phyloP scores from a whole-genome alignment of 53 echinoderm and acorn worm species.

The Luidia sarsii region DNA sequence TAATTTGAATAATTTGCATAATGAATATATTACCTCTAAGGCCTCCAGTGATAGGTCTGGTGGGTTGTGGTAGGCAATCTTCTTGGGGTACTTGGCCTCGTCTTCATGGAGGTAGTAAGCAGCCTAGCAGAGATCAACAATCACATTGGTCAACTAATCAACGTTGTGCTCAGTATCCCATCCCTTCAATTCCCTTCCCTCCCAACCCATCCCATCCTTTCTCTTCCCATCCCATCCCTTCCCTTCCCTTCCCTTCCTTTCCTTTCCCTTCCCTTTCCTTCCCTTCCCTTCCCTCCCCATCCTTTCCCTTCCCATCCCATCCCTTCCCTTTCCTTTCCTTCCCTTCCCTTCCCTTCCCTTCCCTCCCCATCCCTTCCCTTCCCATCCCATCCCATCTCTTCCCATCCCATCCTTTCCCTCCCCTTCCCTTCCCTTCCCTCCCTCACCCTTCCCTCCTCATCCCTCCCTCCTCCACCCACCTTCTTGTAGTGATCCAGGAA shows the following conservation, averaged over 20 bases:
- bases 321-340: too few relatives aligned
- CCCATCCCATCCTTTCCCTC: not conserved
- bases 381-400: not conserved
- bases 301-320: too few relatives aligned
- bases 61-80: constrained; percentile 96
- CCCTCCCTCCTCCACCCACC: constrained; percentile 45
- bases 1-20: too few relatives aligned
- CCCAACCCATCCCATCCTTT: too few relatives aligned
- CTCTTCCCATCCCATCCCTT: too few relatives aligned
- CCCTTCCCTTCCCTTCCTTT: too few relatives aligned
- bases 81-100: constrained; percentile 94
- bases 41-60: constrained; percentile 89
- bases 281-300: too few relatives aligned
- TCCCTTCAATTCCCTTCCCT: too few relatives aligned
- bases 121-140: constrained; percentile 48
- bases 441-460: not conserved
- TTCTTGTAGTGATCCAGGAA: constrained; percentile 81
- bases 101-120: constrained; percentile 77
- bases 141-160: not conserved
- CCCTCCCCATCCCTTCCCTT: not conserved
- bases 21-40: constrained; percentile 70
- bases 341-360: too few relatives aligned
- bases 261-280: too few relatives aligned
- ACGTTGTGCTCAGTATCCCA: not conserved
- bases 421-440: not conserved